These are phyloP conservation scores for Esox lucius DNA, from an alignment of 2,797 vertebrate genomes.

Conservation along the genomic window DNA sequence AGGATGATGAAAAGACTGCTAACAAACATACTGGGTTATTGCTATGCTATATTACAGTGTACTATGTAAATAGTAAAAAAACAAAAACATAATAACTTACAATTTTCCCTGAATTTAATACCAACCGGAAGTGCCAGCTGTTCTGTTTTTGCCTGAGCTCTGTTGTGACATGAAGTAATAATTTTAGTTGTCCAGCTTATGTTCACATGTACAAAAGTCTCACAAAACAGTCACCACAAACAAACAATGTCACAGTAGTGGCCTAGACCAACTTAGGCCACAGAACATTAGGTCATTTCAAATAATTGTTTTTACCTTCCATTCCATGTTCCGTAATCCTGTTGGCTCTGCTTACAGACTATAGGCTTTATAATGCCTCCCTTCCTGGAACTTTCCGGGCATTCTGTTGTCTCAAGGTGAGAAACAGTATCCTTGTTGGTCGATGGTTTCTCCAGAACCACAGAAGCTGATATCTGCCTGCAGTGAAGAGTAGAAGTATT, in stretches of 20 bases:
- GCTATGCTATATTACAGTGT: neutral
- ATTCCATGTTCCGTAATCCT: neutral
- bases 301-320: neutral
- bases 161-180: conserved; percentile 27
- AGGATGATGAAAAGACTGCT: conserved; percentile 6
- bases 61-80: neutral
- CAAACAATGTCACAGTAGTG: neutral
- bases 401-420: conserved; percentile 16
- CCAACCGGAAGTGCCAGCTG: conserved; percentile 75
- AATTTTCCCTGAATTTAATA: conserved; percentile 78
- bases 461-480: conserved; percentile 47
- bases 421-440: conserved; percentile 34
- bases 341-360: neutral
- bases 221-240: neutral
- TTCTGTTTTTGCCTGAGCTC: conserved; percentile 49
- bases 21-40: neutral
- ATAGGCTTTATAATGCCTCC: neutral
- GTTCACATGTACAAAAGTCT: neutral
- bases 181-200: neutral
- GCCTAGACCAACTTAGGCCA: neutral
- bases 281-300: neutral
- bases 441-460: conserved; percentile 34
- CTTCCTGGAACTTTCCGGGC: neutral
- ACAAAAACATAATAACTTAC: conserved; percentile 74
- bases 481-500: neutral